These are phyloP conservation scores for Tetrapedia diversipes DNA, from an alignment of 2,888 invertebrate genomes.

Conservation along the genomic window DNA sequence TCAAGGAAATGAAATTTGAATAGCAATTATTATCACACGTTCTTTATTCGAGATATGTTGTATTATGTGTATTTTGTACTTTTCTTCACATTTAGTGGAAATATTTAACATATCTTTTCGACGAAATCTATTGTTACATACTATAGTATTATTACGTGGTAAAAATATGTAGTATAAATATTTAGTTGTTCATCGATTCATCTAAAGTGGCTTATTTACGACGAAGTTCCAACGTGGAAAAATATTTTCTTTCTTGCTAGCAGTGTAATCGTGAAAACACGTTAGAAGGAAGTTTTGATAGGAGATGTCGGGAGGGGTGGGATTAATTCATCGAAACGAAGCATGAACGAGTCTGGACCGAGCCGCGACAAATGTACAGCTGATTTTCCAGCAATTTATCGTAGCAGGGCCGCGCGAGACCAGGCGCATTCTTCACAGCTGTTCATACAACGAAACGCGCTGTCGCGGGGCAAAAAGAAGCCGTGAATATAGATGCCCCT, in stretches of 20 bases:
- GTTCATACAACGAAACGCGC: conserved; percentile 62
- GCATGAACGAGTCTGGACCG: not conserved
- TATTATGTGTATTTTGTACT: no score
- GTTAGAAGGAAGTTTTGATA: not conserved
- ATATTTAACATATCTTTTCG: no score
- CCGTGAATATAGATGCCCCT: conserved; percentile 50
- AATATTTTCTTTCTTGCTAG: not conserved
- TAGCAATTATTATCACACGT: no score
- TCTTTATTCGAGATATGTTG: no score
- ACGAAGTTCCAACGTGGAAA: not conserved
- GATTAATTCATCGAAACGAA: conserved; percentile 4
- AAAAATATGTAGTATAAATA: no score
- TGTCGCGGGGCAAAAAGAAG: conserved; percentile 34
- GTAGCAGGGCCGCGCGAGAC: conserved; percentile 13
- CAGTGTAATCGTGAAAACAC: not conserved
- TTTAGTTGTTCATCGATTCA: no score
- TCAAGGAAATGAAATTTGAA: no score
- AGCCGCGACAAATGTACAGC: conserved; percentile 29
- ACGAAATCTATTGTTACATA: no score
- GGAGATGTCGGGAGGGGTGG: not conserved
- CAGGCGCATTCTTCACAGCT: conserved; percentile 63
- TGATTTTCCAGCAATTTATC: conserved; percentile 53
- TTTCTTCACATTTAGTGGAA: no score
- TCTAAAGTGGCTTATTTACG: no score
- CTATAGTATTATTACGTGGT: no score